Percentiles rank a stretch among this genome's conserved stretches.
These are phyloP conservation scores for Nesometra sesokonis DNA, from an alignment of 35 echinoderm and acorn worm genomes.

Conservation along the genomic window DNA sequence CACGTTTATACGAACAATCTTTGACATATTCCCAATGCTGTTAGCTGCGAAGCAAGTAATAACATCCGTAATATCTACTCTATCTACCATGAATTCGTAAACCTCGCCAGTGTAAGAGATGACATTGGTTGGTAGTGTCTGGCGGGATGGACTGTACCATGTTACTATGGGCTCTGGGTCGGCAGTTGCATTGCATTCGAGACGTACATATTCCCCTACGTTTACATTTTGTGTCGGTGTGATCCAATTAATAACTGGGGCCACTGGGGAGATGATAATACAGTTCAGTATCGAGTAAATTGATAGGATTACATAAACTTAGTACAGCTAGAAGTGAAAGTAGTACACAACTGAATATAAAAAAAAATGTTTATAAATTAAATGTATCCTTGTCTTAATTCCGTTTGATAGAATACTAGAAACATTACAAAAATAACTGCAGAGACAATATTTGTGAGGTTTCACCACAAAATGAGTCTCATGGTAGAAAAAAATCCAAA, in stretches of 20 bases:
- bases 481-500: too few species aligned
- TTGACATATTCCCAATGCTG: not conserved
- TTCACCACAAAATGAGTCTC: too few species aligned
- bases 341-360: too few species aligned
- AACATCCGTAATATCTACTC: not conserved
- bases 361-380: too few species aligned
- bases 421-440: too few species aligned
- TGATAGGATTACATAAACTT: too few species aligned
- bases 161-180: not conserved
- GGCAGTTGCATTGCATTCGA: not conserved
- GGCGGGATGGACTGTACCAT: not conserved
- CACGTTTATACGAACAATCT: not conserved
- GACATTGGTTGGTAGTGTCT: not conserved
- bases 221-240: not conserved
- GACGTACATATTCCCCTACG: not conserved
- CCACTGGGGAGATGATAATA: not conserved
- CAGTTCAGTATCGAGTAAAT: too few species aligned
- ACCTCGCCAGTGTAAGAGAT: not conserved
- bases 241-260: not conserved
- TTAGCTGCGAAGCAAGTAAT: not conserved
- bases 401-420: too few species aligned
- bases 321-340: too few species aligned
- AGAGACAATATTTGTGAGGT: too few species aligned
- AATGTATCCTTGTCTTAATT: too few species aligned
- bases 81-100: not conserved